Evolutionary conservation across 2,797 vertebrate genomes (phyloP).

Genomic region (Pantherophis vulpinus): DNA sequence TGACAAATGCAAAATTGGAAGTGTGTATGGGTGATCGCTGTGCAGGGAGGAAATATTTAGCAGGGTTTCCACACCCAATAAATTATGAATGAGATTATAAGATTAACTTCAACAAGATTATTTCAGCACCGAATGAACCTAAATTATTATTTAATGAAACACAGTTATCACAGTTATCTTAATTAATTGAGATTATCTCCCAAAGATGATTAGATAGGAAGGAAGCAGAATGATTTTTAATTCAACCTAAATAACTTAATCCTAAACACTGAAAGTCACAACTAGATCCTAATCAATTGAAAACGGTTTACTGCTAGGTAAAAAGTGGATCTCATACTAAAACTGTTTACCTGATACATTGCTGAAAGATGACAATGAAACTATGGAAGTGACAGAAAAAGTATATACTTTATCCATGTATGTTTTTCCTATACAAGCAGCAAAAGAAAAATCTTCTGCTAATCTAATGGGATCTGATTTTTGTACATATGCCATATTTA

Average conservation of each 20-base stretch:
- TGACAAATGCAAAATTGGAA: neutral
- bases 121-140: neutral
- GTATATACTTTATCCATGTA: neutral
- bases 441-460: constrained; percentile 29
- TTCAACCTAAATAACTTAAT: constrained; percentile 18
- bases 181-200: neutral
- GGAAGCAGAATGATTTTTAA: neutral
- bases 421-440: constrained; percentile 34
- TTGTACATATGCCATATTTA: constrained; percentile 23
- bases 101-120: constrained; percentile 15
- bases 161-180: neutral
- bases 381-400: neutral
- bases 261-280: neutral
- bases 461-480: constrained; percentile 32
- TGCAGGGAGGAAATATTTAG: neutral
- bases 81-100: constrained; percentile 5
- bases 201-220: neutral
- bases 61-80: neutral
- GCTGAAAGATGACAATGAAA: constrained; percentile 15
- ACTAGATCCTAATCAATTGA: neutral
- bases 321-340: neutral
- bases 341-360: neutral
- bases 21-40: neutral
- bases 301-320: neutral
- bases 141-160: constrained; percentile 12